Evolutionary conservation across 2,113 vertebrate species (phyloP).

Genomic region (Delphinus delphis): DNA sequence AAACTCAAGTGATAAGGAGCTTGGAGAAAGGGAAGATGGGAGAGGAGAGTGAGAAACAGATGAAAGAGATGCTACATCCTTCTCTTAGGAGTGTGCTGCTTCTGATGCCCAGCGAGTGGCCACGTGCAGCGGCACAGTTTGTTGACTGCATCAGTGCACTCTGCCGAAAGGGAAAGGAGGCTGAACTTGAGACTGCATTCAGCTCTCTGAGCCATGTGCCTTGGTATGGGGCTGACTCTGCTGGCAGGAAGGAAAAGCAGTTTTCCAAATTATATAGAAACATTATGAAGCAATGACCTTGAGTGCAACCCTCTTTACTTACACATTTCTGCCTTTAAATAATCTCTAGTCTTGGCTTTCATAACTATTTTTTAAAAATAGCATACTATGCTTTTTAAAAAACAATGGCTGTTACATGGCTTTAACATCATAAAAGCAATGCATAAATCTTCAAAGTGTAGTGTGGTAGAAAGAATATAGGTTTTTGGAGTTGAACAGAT

Average conservation of each 20-base stretch:
- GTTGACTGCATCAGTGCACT: neutral
- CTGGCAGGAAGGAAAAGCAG: neutral
- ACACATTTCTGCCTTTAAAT: neutral
- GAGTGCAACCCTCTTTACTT: neutral
- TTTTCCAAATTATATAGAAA: neutral
- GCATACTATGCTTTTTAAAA: neutral
- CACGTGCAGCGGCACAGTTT: neutral
- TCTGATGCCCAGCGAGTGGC: neutral
- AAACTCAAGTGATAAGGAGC: neutral
- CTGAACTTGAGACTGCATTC: rapidly evolving
- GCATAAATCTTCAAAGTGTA: neutral
- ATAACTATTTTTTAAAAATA: neutral
- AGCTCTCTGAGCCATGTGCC: neutral
- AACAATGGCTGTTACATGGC: neutral
- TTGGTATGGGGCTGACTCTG: neutral
- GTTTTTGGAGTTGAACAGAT: neutral
- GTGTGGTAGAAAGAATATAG: neutral
- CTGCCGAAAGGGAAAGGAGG: neutral
- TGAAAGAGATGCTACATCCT: neutral
- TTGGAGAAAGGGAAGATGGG: neutral
- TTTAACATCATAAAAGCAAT: neutral
- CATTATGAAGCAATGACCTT: neutral
- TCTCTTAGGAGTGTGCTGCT: neutral
- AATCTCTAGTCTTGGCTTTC: neutral
- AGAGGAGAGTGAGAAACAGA: neutral